Percentiles rank a stretch among this genome's conserved stretches.
Evolutionary conservation across 2,113 vertebrate genomes (phyloP).

Genomic region (Danio rerio): DNA sequence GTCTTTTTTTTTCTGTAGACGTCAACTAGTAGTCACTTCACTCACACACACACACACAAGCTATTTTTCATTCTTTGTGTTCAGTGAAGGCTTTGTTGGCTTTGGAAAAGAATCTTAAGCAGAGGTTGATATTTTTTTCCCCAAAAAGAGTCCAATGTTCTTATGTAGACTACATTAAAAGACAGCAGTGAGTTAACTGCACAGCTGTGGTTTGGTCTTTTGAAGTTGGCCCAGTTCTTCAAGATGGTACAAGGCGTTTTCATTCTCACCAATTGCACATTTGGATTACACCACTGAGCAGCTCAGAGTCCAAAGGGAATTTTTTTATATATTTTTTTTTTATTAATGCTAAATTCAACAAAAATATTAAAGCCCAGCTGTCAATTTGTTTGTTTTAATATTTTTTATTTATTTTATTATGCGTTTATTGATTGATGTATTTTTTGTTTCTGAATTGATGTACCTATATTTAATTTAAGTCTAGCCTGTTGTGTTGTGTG

Average conservation of each 20-base stretch:
- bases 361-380: too few relatives aligned
- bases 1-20: background rate
- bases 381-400: too few relatives aligned
- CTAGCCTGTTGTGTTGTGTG: too few relatives aligned
- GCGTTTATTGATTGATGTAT: too few relatives aligned
- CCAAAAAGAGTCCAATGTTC: background rate
- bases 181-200: background rate
- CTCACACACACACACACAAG: background rate
- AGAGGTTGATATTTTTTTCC: background rate
- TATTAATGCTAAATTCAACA: too few relatives aligned
- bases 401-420: too few relatives aligned
- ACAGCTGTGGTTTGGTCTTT: background rate
- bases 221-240: background rate
- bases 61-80: background rate
- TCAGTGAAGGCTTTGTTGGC: background rate
- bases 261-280: constrained; percentile 3
- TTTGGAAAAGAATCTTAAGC: background rate
- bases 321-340: too few relatives aligned
- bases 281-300: background rate
- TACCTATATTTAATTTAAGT: too few relatives aligned
- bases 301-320: background rate
- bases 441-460: too few relatives aligned
- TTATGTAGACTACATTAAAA: background rate
- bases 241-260: background rate
- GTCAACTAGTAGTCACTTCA: background rate